Base-by-base conservation (phyloP, 2,888 invertebrate species). In the Teleogryllus oceanicus region DNA sequence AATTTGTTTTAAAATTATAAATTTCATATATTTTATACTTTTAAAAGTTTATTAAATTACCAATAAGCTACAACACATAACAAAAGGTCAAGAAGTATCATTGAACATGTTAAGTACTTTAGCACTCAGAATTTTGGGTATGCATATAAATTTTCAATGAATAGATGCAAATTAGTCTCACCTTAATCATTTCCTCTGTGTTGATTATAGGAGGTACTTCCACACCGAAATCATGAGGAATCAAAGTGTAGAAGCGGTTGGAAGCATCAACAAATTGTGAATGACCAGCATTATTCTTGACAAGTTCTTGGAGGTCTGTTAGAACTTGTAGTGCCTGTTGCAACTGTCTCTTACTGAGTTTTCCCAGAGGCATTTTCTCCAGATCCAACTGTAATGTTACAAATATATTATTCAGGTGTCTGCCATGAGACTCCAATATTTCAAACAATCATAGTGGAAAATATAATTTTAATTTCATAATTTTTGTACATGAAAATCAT, bases 351-450 rank as follows among this genome's bases (percentile, higher is more conserved):
- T 94, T 93, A 2, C 97, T 97, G 16, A 99, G 87, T 88, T 99
- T 99, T 37, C 99, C 99, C 12, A 99, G 88, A 0, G 99, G 99
- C 99, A 99, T 98, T 88, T 99, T 98, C 82, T 97, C 96, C 84
- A 95, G 91, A 87, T 99, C 99, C 83, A 99, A 89, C 89, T 91
- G 83, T 77, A 84, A 78, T 79, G 50, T 16, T 37, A 37, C 8
- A 37, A 37, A 37, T 24, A n/a, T 49, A 76, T n/a, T 49, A 49
- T 74, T 4, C 74, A 74, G 20, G 74, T 2, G 2, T 74, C n/a
- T 11, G 0, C n/a, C 11, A n/a, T 8, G 8, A 8, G 8, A 37
- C 37, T 37, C 10, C 37, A 37, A 37, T 37, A 2, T 37, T 2
- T 37, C 24, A 37, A 37, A 37, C 24, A 37, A 37, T 37, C 2